Conservation (phyloP, 2,113 vertebrate species). For the Osmerus eperlanus region DNA sequence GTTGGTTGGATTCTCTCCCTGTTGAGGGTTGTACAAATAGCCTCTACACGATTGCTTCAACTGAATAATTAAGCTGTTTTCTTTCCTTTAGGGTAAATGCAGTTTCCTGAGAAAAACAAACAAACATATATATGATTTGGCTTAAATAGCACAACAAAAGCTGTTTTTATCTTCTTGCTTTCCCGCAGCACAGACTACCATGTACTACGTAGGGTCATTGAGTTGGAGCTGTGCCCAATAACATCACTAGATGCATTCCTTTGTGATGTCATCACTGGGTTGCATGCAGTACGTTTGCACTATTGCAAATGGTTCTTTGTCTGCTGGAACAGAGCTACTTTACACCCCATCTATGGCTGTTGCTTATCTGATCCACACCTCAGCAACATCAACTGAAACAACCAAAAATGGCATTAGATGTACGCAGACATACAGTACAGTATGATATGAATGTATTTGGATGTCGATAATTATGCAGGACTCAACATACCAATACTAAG, state of each 20-base stretch:
- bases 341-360: constrained; percentile 21
- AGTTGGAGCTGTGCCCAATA: constrained; percentile 57
- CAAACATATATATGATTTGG: constrained; percentile 12
- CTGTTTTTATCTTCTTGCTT: constrained; percentile 41
- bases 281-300: constrained; percentile 60
- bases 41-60: constrained; percentile 18
- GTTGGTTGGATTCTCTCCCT: constrained; percentile 60
- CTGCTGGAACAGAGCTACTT: constrained; percentile 36
- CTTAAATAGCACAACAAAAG: constrained; percentile 21
- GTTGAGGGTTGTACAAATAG: not conserved
- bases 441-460: constrained; percentile 22
- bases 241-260: constrained; percentile 70
- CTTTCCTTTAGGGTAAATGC: constrained; percentile 41
- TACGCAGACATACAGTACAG: constrained; percentile 22
- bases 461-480: constrained; percentile 20
- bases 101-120: constrained; percentile 38
- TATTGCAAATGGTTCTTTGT: constrained; percentile 45
- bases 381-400: constrained; percentile 25
- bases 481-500: constrained; percentile 36
- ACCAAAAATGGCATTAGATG: constrained; percentile 22
- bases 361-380: constrained; percentile 19
- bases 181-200: constrained; percentile 46
- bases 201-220: constrained; percentile 44
- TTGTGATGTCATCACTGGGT: constrained; percentile 69
- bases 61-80: constrained; percentile 50